These are phyloP conservation scores for Eucera pruinosa DNA, from an alignment of 2,888 invertebrate species.

Conservation along the genomic window DNA sequence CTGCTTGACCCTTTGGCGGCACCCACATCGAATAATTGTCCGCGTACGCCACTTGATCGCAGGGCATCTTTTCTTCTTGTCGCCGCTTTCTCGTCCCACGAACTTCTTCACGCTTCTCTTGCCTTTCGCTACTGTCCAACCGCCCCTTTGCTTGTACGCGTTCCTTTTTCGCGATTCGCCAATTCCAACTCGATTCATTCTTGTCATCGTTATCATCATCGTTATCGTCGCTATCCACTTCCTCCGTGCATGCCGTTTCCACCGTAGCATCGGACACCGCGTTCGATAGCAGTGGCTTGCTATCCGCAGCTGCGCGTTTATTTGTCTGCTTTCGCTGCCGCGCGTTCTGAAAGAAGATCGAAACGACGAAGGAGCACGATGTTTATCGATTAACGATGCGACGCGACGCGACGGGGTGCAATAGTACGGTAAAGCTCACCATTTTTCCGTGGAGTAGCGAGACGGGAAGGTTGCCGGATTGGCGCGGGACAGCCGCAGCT, in stretches of 20 bases:
- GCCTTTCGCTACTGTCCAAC: no score
- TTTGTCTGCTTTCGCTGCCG: constrained; percentile 9
- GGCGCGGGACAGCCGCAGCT: no score
- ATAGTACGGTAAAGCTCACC: neutral
- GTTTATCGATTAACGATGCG: no score
- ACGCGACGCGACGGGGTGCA: no score
- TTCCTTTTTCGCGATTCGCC: neutral
- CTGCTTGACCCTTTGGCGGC: constrained; percentile 90
- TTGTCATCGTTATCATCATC: constrained; percentile 14
- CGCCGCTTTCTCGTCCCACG: no score
- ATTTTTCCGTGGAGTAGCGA: neutral
- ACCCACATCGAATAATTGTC: constrained; percentile 92
- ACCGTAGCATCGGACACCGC: neutral
- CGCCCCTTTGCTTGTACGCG: no score
- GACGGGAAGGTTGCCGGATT: no score
- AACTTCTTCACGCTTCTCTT: no score
- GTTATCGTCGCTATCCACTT: constrained; percentile 31
- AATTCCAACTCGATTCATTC: no score
- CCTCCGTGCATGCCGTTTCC: constrained; percentile 16
- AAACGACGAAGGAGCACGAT: no score
- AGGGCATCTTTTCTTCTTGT: constrained; percentile 62
- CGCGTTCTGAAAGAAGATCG: no score
- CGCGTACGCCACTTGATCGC: constrained; percentile 81
- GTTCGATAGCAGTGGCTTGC: neutral
- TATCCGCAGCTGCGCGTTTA: neutral